Evolutionary conservation across 2,797 vertebrate genomes (phyloP), one percentile per base, ranked within the genome.

Genomic region (Schizothorax lantsangensis): DNA sequence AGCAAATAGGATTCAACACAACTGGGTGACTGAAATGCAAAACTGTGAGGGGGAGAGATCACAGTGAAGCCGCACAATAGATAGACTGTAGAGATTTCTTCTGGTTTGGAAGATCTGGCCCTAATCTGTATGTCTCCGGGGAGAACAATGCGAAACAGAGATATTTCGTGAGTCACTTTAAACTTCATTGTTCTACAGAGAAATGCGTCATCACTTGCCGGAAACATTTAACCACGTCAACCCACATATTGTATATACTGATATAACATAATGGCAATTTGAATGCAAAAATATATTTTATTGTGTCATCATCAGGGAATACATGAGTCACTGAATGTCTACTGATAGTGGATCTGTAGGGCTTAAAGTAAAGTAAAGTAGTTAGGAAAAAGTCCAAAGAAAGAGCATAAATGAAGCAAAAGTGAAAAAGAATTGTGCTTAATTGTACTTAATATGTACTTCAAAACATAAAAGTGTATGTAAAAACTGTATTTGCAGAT

Each of bases 201-300:
- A 74, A 77, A 83, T 91, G 90, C 86, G 85, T 91, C 90, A 91
- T n/a, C 2, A 23, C 83, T 88, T 87, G 69, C 85, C 81, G 81
- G 49, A 87, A 89, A 77, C 81, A 54, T 77, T 69, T 40, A 38
- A 47, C 23, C 69, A 54, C 0, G 43, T 66, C 69, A 86, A 10
- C 79, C 79, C 69, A 62, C 85, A 54, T 64, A 64, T 64, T 52
- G 38, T 9, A 49, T 4, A 30, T 49, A 38, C 52, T 64, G 21
- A 47, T 81, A 64, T 81, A 73, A 74, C 57, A 74, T 81, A 12
- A 40, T 71, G 43, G 40, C 40, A 79, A 71, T 80, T 19, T 64
- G 36, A 83, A 72, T 84, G 40, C 38, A 47, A 49, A 54, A 43
- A 54, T 30, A 72, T 45, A 0, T 36, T 62, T 45, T 43, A 30